phyloP scores from a whole-genome alignment of 2,797 vertebrate species.

The Lepus townsendii region DNA sequence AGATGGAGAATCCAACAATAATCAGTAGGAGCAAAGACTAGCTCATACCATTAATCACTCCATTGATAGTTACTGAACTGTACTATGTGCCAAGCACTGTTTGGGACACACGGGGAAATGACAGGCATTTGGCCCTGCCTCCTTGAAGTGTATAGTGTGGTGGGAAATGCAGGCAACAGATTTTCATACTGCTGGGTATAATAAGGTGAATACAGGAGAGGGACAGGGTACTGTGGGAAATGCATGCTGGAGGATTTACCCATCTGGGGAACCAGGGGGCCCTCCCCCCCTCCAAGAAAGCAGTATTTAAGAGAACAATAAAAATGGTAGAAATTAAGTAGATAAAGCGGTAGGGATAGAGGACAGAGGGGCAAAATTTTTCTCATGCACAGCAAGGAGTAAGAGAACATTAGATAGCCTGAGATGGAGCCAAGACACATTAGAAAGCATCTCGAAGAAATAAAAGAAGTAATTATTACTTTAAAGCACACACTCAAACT shows the following conservation, averaged over 20 bases:
- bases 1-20: neutral
- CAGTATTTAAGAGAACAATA: neutral
- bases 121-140: neutral
- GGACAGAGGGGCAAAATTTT: neutral
- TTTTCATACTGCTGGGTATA: neutral
- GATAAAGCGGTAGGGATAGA: neutral
- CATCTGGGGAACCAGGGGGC: neutral
- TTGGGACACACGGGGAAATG: neutral
- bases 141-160: neutral
- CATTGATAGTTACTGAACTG: neutral
- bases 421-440: conserved; percentile 73
- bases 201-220: neutral
- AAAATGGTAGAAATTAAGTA: neutral
- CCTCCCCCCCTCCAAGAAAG: neutral
- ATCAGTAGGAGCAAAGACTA: neutral
- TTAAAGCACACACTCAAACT: conserved; percentile 54
- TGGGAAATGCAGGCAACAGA: neutral
- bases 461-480: conserved; percentile 76
- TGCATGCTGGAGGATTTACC: neutral
- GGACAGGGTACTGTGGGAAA: too few species aligned
- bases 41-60: neutral
- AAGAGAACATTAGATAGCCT: neutral
- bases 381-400: neutral
- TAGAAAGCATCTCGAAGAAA: conserved; percentile 76
- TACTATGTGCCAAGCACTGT: neutral